Evolutionary conservation across 2,888 invertebrate species (phyloP), one percentile per base, ranked within the genome.

Genomic region (Tuta absoluta): DNA sequence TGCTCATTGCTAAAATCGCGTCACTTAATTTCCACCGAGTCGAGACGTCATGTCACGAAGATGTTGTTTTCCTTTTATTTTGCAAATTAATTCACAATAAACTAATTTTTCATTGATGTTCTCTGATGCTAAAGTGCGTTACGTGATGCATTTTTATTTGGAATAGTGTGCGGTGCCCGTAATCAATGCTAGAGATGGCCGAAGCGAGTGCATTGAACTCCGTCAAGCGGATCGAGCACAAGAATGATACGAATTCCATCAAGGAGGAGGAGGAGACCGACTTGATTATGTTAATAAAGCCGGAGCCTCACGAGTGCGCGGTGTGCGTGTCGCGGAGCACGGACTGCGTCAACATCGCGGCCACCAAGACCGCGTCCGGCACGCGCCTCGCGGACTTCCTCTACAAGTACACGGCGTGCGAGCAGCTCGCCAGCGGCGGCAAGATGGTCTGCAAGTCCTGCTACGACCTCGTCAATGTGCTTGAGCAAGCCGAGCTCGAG

Each of bases 401-500:
- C 45, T 74, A 73, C 61, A 85, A 84, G 69, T 82, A 78, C 67
- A 81, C 86, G 10, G 78, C 76, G 62, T 72, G 75, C 48, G 81
- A 82, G 56, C 69, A 86, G 37, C 65, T 73, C 19, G 74, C 71
- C n/a, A 65, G 73, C 63, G 72, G 74, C 68, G 72, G 81, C 37
- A 84, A 79, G 69, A 78, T 72, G 68, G 76, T 88, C 56, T 90
- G 90, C 70, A 82, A 80, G 67, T 79, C 74, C 63, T 91, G 91
- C 70, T 80, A 75, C 66, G 85, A 89, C 28, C 84, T 90, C 58
- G 75, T 90, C 56, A 85, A 86, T 69, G 78, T 87, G 45, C 74
- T 91, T 48, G 90, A 91, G 69, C 83, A 82, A 57, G 85, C 90
- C 1, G 90, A 90, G 71, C 67, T 84, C 17, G 89, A 89, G 67